Evolutionary conservation across 2,888 invertebrate species (phyloP).

Genomic region (Ectemnius cavifrons): DNA sequence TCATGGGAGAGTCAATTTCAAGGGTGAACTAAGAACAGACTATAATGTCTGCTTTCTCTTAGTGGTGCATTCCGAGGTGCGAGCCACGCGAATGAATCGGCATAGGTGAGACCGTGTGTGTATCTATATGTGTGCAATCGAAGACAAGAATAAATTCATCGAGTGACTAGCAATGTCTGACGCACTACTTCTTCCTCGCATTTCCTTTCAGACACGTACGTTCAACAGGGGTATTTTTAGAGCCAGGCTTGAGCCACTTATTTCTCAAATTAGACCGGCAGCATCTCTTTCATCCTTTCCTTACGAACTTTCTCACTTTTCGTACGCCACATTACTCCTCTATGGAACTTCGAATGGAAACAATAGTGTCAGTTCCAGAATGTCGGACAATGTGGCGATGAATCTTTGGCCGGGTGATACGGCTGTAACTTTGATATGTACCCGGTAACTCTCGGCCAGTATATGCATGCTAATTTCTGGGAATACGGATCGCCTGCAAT

Average conservation of each 20-base stretch:
- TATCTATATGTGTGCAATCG: neutral
- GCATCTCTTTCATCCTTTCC: conserved; percentile 22
- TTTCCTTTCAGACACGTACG: conserved; percentile 40
- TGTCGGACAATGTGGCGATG: no score
- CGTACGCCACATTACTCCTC: neutral
- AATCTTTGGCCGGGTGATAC: no score
- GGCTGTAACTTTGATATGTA: no score
- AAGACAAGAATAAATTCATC: conserved; percentile 49
- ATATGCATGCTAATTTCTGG: conserved; percentile 20
- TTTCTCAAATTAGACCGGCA: conserved; percentile 43
- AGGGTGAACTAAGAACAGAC: no score
- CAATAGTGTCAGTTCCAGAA: no score
- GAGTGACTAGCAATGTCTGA: conserved; percentile 25
- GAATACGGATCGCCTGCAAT: no score
- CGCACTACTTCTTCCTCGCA: conserved; percentile 32
- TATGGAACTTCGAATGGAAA: neutral
- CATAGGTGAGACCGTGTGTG: conserved; percentile 6
- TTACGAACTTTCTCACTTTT: neutral
- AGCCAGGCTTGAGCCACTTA: conserved; percentile 41
- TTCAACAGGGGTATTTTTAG: conserved; percentile 44
- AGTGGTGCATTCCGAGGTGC: neutral
- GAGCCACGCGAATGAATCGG: conserved; percentile 24
- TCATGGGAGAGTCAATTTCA: no score
- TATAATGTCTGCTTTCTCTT: no score
- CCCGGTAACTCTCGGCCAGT: conserved; percentile 1